Evolutionary conservation across 2,113 vertebrate genomes (phyloP), one percentile per base, ranked within the genome.

Genomic region (Apeltes quadracus): DNA sequence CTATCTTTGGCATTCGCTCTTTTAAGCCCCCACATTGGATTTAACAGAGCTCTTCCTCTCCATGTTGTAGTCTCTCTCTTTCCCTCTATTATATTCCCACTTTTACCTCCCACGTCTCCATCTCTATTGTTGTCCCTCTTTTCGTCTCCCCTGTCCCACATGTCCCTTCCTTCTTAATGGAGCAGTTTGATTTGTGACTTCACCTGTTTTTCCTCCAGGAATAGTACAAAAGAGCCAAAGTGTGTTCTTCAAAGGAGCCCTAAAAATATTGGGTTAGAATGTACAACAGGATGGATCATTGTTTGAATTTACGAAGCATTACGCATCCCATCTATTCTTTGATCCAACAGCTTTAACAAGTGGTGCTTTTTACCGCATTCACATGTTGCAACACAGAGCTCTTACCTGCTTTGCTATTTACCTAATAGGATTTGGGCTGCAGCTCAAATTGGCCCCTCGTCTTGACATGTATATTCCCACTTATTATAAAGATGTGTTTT

Each of bases 1-100:
- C 87, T 79, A 75, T 89, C 72, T 87, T 58, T 83, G 74, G 87
- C 72, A 77, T 83, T 84, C 25, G 3, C 41, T 87, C 78, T 77
- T 86, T 81, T 81, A 81, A 87, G 67, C 73, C 44, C 41, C 71
- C 41, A 86, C 66, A 69, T 69, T 74, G 75, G 79, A 83, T 86
- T 81, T 53, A 66, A 41, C 29, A 50, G 66, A 48, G 55, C 66
- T 69, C 75, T 69, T 39, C 34, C 36, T 78, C 44, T 78, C 51
- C 6, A 20, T 76, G 39, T 82, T 63, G 76, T 63, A 76, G 66
- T 76, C 67, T 55, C 48, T 73, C 23, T 32, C 36, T 57, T 25
- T 16, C 67, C 64, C 55, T 69, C 38, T 76, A 41, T 79, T 41
- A 18, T 69, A 62, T 77, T 71, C 57, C 59, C 43, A 12, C 70